Conservation (phyloP, 2,113 vertebrate genomes). For the Platanista minor region DNA sequence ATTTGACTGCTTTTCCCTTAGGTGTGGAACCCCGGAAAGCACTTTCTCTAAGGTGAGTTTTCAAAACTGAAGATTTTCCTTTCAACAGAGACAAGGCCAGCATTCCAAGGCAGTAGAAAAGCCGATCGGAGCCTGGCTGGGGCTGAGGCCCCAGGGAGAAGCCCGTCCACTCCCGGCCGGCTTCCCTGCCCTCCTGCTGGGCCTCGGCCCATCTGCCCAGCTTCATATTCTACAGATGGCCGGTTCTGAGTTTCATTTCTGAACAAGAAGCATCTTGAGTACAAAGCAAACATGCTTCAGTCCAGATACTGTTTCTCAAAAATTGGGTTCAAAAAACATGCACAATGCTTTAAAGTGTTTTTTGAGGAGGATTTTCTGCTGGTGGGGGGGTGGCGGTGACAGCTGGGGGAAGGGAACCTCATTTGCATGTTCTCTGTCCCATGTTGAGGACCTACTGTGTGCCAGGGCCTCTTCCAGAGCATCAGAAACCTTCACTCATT, state of each 20-base stretch:
- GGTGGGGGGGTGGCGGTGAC: background rate
- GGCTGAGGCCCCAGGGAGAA: background rate
- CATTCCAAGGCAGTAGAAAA: background rate
- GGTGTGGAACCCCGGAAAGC: background rate
- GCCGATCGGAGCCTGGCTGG: background rate
- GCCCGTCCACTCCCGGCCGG: background rate
- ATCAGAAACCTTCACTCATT: rapidly evolving
- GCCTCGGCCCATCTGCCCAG: background rate
- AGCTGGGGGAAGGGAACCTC: too few species aligned
- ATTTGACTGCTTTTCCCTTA: background rate
- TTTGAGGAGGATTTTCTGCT: too few species aligned
- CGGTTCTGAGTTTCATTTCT: background rate
- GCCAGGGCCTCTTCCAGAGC: background rate
- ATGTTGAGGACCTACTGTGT: background rate
- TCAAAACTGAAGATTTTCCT: background rate
- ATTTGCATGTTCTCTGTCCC: rapidly evolving
- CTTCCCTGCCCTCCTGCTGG: background rate
- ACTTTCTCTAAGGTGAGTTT: background rate
- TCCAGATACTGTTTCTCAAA: background rate
- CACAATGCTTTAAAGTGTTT: background rate
- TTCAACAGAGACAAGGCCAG: background rate
- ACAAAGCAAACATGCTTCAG: background rate
- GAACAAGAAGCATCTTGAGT: background rate
- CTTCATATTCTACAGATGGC: background rate
- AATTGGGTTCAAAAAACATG: background rate